Percentiles rank a stretch among this genome's conserved stretches.
These are phyloP conservation scores for Alentia gelatinosa DNA, from an alignment of 2,888 invertebrate genomes.

Conservation along the genomic window DNA sequence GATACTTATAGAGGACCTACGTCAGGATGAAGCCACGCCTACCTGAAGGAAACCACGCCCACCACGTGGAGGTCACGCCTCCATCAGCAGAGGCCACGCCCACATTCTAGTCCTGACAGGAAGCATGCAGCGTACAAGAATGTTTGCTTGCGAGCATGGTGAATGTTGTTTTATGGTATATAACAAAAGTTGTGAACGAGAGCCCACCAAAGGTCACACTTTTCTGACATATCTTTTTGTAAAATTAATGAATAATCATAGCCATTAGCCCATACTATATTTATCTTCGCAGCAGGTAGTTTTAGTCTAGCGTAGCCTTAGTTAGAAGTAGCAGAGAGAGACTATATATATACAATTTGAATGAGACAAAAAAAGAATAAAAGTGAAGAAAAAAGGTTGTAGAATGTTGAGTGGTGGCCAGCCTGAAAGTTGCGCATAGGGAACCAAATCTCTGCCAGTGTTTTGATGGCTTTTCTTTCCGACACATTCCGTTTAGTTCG, in stretches of 20 bases:
- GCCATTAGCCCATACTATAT: slow-evolving; percentile 55
- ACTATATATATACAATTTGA: slow-evolving; percentile 37
- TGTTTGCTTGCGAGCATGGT: slow-evolving; percentile 33
- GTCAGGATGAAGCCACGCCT: not conserved
- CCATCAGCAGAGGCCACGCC: slow-evolving; percentile 29
- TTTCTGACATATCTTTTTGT: slow-evolving; percentile 59
- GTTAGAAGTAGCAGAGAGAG: slow-evolving; percentile 47
- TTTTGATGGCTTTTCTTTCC: slow-evolving; percentile 55
- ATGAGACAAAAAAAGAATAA: slow-evolving; percentile 36
- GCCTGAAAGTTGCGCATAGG: slow-evolving; percentile 41
- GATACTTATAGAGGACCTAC: not conserved
- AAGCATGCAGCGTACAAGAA: not conserved
- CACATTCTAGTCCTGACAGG: slow-evolving; percentile 2
- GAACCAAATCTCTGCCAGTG: slow-evolving; percentile 34
- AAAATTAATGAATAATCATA: slow-evolving; percentile 55
- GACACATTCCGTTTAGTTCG: slow-evolving; percentile 55
- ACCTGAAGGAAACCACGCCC: not conserved
- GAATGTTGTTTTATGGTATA: slow-evolving; percentile 46
- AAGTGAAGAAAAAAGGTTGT: slow-evolving; percentile 53
- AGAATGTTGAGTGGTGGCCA: slow-evolving; percentile 49
- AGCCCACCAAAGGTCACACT: slow-evolving; percentile 59
- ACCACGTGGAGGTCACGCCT: not conserved
- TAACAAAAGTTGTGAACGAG: slow-evolving; percentile 41
- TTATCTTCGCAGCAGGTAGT: slow-evolving; percentile 53
- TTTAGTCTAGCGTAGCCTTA: slow-evolving; percentile 51